phyloP scores from a whole-genome alignment of 2,888 invertebrate genomes.

The Epirrhoe alternata region DNA sequence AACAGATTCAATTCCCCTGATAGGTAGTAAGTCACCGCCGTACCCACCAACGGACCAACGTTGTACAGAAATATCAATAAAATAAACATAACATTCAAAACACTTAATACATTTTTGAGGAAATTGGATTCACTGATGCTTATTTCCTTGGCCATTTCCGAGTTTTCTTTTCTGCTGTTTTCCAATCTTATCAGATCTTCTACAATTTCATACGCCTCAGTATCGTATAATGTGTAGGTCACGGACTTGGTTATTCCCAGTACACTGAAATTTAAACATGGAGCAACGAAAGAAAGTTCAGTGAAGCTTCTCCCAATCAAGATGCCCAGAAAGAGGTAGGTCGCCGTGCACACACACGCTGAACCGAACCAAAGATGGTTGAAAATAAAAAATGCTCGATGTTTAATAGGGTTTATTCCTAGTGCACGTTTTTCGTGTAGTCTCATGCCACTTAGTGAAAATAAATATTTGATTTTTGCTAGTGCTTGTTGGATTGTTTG shows the following conservation, averaged over 20 bases:
- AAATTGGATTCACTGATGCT: conserved; percentile 19
- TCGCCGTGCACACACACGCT: conserved; percentile 16
- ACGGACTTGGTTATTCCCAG: conserved; percentile 20
- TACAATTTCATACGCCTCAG: conserved; percentile 10
- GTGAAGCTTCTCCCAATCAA: conserved; percentile 34
- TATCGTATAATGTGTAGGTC: conserved; percentile 20
- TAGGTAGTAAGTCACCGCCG: conserved; percentile 16
- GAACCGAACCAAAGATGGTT: conserved; percentile 32
- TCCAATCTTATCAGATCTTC: conserved; percentile 21
- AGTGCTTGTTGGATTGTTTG: conserved; percentile 19
- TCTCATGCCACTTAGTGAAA: conserved; percentile 26
- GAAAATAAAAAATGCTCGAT: conserved; percentile 16
- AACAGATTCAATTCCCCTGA: conserved; percentile 20
- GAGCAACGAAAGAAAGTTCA: conserved; percentile 36
- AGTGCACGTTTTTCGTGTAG: conserved; percentile 17
- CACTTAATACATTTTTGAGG: conserved; percentile 13
- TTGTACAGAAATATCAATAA: conserved; percentile 17
- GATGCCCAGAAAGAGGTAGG: conserved; percentile 14
- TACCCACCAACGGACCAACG: conserved; percentile 9
- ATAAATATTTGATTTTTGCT: conserved; percentile 22
- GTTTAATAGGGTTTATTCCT: conserved; percentile 5
- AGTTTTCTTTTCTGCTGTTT: conserved; percentile 2
- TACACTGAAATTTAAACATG: conserved; percentile 24
- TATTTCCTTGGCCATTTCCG: conserved; percentile 2
- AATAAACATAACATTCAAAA: conserved; percentile 21